Evolutionary conservation across 1,140 invertebrate genomes (phyloP).

Genomic region (Heliothis virescens): DNA sequence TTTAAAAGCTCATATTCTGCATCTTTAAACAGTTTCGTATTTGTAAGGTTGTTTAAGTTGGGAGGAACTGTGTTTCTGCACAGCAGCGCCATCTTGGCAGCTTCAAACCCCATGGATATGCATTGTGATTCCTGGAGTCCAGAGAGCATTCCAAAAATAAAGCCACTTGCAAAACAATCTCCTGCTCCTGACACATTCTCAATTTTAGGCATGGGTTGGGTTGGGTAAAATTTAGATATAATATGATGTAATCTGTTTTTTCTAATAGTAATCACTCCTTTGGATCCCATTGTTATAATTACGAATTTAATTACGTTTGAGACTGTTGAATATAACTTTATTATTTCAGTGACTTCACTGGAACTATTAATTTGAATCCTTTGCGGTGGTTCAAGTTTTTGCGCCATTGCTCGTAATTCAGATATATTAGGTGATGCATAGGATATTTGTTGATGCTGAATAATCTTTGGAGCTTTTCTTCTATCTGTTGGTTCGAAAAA

Average conservation of each 20-base stretch:
- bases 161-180: slow-evolving; percentile 88
- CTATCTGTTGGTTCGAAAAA: slow-evolving; percentile 81
- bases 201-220: slow-evolving; percentile 76
- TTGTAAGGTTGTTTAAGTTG: slow-evolving; percentile 51
- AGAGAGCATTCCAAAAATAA: slow-evolving; percentile 85
- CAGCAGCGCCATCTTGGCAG: slow-evolving; percentile 85
- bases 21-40: not conserved
- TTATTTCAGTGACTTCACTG: slow-evolving; percentile 82
- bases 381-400: slow-evolving; percentile 64
- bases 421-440: slow-evolving; percentile 91
- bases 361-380: not conserved
- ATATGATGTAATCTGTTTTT: slow-evolving; percentile 27
- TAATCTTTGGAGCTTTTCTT: slow-evolving; percentile 74
- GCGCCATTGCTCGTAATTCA: slow-evolving; percentile 88
- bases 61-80: slow-evolving; percentile 85
- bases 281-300: slow-evolving; percentile 87
- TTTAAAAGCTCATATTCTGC: slow-evolving; percentile 1
- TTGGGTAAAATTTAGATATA: slow-evolving; percentile 81
- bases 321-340: slow-evolving; percentile 67
- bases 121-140: slow-evolving; percentile 82
- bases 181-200: slow-evolving; percentile 89
- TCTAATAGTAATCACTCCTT: slow-evolving; percentile 85
- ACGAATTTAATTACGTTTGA: slow-evolving; percentile 64
- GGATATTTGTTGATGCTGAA: slow-evolving; percentile 75
- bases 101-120: slow-evolving; percentile 86